Percentiles rank a stretch among this genome's conserved stretches.
Conservation (phyloP, 2,797 vertebrate genomes). For the Malacoraja senta region DNA sequence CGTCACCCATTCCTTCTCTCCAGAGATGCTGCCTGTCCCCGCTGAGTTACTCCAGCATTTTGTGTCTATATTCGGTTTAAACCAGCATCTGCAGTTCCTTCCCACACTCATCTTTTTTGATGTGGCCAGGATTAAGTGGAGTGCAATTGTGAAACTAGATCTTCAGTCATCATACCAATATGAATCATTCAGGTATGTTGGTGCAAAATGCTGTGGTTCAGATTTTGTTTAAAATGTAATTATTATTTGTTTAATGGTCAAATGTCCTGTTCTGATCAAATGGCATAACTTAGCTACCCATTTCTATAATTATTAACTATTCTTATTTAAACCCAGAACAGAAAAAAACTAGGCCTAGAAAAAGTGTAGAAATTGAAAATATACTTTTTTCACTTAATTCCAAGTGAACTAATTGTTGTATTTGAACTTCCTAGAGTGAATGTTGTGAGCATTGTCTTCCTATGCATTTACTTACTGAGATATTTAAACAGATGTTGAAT, state of each 20-base stretch:
- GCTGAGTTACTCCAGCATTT: no score
- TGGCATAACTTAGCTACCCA: neutral
- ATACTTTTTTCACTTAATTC: neutral
- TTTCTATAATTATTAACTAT: neutral
- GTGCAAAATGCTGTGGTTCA: neutral
- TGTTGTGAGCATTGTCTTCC: neutral
- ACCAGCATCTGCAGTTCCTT: no score
- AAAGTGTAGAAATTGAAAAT: neutral
- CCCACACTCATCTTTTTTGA: slow-evolving; percentile 7
- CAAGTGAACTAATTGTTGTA: neutral
- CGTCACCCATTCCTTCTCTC: no score
- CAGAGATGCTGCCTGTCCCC: no score
- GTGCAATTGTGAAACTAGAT: neutral
- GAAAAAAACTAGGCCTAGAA: neutral
- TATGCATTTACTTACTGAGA: neutral
- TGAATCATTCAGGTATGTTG: neutral
- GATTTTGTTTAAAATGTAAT: neutral
- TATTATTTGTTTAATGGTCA: neutral
- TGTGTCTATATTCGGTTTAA: no score
- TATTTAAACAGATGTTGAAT: neutral
- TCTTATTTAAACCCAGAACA: neutral
- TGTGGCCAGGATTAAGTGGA: neutral
- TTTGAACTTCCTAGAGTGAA: neutral
- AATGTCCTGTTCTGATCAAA: neutral
- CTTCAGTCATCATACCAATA: neutral